Percentiles rank a stretch among this genome's conserved stretches.
Evolutionary conservation across 2,888 invertebrate species (phyloP).

Genomic region (Chrysina gloriosa): DNA sequence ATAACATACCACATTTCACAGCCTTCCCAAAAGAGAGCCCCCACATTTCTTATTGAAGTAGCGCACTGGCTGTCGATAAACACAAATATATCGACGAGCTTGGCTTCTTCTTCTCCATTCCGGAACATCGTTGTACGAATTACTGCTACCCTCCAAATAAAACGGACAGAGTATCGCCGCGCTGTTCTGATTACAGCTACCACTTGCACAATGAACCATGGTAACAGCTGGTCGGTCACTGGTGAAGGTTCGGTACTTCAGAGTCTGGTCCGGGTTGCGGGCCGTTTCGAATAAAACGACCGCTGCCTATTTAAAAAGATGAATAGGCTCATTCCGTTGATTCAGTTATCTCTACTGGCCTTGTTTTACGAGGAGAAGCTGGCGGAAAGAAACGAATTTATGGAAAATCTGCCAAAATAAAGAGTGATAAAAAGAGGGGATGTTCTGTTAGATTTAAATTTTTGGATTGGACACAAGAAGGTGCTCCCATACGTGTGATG

Average conservation of each 20-base stretch:
- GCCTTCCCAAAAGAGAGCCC: slow-evolving; percentile 2
- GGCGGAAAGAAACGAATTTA: slow-evolving; percentile 1
- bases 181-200: slow-evolving; percentile 11
- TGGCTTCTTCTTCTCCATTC: neutral
- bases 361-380: slow-evolving; percentile 11
- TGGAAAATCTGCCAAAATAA: neutral
- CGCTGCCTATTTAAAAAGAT: slow-evolving; percentile 70
- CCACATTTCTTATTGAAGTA: slow-evolving; percentile 6
- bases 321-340: slow-evolving; percentile 75
- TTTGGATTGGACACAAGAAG: too few species aligned
- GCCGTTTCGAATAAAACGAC: slow-evolving; percentile 28
- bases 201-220: slow-evolving; percentile 14
- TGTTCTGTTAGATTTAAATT: slow-evolving; percentile 1
- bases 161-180: neutral
- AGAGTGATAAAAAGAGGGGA: neutral
- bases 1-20: slow-evolving; percentile 6
- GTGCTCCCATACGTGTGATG: too few species aligned
- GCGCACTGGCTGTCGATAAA: slow-evolving; percentile 11
- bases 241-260: slow-evolving; percentile 18
- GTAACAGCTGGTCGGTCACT: slow-evolving; percentile 23
- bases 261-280: slow-evolving; percentile 15
- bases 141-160: slow-evolving; percentile 20
- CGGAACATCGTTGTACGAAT: slow-evolving; percentile 16
- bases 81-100: slow-evolving; percentile 4
- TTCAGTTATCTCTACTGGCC: slow-evolving; percentile 69